Base-by-base conservation (phyloP, 2,888 invertebrate genomes). In the Hypomecis atomaria region DNA sequence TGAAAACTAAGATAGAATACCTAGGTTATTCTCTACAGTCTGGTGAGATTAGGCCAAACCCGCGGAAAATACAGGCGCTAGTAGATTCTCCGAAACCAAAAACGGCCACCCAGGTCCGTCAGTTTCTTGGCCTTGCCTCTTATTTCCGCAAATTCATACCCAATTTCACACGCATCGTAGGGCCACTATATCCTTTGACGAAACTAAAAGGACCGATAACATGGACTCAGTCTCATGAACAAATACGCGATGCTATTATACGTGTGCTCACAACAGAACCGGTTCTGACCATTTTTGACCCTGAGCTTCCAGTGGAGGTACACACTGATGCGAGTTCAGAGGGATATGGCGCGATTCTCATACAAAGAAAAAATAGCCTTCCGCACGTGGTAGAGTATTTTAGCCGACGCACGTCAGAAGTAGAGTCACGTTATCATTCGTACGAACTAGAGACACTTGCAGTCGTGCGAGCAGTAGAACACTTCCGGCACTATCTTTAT, bases 391-490 rank as follows among this genome's bases (percentile, higher is more conserved):
- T 78, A 1, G 69, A 54, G 0, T 78, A 76, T 34, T 77, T 66
- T 43, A 77, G 78, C 34, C 70, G 67, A 0, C 70, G 73, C 0
- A 76, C 76, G 0, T 38, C 71, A 1, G 72, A 69, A 0, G 55
- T 52, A 0, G 73, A 75, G 37, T 67, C 69, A 0, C 50, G 72
- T 0, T 76, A 77, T 42, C 75, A 75, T 36, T 73, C 72, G 0
- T 75, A 74, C 43, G 72, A 77, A 33, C n/a, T 77, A 0, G 74
- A 76, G 10, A 76, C 74, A 0, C 6, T 76, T 33, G 77, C 77
- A 5, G 75, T 76, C 0, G 73, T 74, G 6, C 62, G 68, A 5
- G 72, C 76, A 6, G 65, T 75, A 3, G 60, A 76, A 53, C 58
- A 71, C 47, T 74, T 71, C 8, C 59, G 72, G 0, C 74, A 73